Evolutionary conservation across 2,888 invertebrate genomes (phyloP).

Genomic region (Nysson spinosus): DNA sequence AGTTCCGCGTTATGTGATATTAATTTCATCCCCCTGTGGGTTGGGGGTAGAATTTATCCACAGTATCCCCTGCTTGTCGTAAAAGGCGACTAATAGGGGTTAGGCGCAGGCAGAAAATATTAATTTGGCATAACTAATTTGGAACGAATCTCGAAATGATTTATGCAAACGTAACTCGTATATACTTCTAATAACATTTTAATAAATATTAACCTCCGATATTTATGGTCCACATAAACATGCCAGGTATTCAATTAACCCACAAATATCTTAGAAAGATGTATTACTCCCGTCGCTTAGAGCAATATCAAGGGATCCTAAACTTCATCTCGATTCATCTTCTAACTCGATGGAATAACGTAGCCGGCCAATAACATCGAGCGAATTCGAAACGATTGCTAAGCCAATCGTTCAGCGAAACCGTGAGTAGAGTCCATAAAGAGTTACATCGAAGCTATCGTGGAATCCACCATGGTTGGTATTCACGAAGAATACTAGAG

Average conservation of each 20-base stretch:
- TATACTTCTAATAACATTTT: conserved; percentile 22
- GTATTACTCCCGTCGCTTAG: conserved; percentile 21
- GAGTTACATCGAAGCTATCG: conserved; percentile 19
- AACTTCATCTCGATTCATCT: conserved; percentile 5
- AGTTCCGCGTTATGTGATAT: too few relatives aligned
- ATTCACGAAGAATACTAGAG: conserved; percentile 46
- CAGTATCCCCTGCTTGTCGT: too few relatives aligned
- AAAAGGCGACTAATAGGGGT: too few relatives aligned
- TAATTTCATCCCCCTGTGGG: too few relatives aligned
- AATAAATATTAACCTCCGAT: conserved; percentile 9
- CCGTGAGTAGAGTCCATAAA: conserved; percentile 8
- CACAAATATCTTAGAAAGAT: conserved; percentile 16
- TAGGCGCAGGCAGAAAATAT: too few relatives aligned
- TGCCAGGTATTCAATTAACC: conserved; percentile 35
- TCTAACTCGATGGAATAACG: neutral
- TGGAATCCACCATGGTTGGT: conserved; percentile 29
- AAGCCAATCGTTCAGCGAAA: conserved; percentile 8
- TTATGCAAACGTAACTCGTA: too few relatives aligned
- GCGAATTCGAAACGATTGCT: conserved; percentile 4
- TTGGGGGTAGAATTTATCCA: too few relatives aligned
- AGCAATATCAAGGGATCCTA: conserved; percentile 23
- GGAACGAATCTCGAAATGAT: too few relatives aligned
- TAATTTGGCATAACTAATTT: too few relatives aligned
- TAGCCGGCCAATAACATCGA: neutral
- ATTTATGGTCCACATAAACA: conserved; percentile 41